Percentiles rank a stretch among this genome's conserved stretches.
Evolutionary conservation across 2,797 vertebrate genomes (phyloP).

Genomic region (Danionella dracula): DNA sequence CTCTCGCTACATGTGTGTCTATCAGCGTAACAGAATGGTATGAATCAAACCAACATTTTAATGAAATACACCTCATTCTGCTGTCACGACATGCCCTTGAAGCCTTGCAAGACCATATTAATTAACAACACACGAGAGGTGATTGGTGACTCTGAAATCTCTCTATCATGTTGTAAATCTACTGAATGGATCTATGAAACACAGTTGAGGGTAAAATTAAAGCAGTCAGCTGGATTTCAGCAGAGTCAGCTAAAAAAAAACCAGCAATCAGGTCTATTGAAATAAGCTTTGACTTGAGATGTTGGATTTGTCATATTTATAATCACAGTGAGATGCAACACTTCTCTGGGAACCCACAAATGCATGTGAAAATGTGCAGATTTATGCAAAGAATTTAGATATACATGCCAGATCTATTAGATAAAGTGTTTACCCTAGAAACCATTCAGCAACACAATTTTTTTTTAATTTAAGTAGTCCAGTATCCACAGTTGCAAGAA

Average conservation of each 20-base stretch:
- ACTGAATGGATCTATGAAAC: not conserved
- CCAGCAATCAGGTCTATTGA: not conserved
- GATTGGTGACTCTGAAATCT: not conserved
- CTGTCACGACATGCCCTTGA: not conserved
- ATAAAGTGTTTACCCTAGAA: too few relatives aligned
- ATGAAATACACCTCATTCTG: not conserved
- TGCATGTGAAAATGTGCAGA: too few relatives aligned
- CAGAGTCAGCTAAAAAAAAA: not conserved
- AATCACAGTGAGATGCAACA: too few relatives aligned
- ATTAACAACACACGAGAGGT: not conserved
- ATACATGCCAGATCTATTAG: too few relatives aligned
- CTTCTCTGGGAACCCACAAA: too few relatives aligned
- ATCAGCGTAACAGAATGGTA: not conserved
- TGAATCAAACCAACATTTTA: slow-evolving; percentile 4
- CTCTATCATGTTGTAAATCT: not conserved
- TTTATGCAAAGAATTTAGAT: too few relatives aligned
- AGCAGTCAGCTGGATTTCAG: not conserved
- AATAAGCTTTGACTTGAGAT: not conserved
- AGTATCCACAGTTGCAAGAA: too few relatives aligned
- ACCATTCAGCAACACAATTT: too few relatives aligned
- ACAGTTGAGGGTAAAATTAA: not conserved
- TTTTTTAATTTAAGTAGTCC: too few relatives aligned
- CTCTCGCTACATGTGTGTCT: slow-evolving; percentile 7
- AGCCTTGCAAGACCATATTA: not conserved
- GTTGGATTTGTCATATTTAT: too few relatives aligned